Evolutionary conservation across 1,140 invertebrate species (phyloP).

Genomic region (Wasmannia auropunctata): DNA sequence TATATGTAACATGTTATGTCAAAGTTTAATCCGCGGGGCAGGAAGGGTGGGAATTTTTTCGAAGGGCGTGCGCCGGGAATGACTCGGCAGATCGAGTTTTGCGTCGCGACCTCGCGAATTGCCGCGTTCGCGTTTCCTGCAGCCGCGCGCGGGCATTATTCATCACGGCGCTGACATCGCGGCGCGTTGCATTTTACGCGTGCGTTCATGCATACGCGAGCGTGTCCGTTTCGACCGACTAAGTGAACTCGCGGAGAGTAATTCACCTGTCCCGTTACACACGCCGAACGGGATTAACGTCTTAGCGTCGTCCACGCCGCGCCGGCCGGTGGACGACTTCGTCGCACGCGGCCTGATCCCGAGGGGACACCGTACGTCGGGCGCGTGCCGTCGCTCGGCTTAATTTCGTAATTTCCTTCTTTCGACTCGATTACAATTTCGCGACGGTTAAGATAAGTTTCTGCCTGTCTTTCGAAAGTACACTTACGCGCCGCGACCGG

Average conservation of each 20-base stretch:
- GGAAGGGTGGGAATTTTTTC: not conserved
- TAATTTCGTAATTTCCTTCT: no score
- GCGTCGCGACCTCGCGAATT: not conserved
- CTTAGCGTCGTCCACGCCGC: not conserved
- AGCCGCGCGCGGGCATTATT: not conserved
- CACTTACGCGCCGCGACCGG: no score
- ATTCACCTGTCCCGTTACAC: constrained; percentile 39
- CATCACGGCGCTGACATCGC: constrained; percentile 21
- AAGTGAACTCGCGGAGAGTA: not conserved
- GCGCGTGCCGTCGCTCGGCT: no score
- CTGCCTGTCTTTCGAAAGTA: not conserved
- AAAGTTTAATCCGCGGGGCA: no score
- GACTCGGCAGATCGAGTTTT: constrained; percentile 12
- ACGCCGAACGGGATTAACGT: constrained; percentile 35
- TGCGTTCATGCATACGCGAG: constrained; percentile 41
- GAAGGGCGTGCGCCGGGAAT: not conserved
- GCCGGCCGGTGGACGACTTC: not conserved
- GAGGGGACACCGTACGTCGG: no score
- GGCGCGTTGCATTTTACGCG: constrained; percentile 5
- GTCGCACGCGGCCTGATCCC: not conserved
- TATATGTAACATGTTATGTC: not conserved
- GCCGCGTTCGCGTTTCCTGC: not conserved
- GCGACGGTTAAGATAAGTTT: not conserved
- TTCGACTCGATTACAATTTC: not conserved
- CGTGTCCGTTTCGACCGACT: constrained; percentile 13